phyloP scores from a whole-genome alignment of 2,797 vertebrate species.

The Pitangus sulphuratus region DNA sequence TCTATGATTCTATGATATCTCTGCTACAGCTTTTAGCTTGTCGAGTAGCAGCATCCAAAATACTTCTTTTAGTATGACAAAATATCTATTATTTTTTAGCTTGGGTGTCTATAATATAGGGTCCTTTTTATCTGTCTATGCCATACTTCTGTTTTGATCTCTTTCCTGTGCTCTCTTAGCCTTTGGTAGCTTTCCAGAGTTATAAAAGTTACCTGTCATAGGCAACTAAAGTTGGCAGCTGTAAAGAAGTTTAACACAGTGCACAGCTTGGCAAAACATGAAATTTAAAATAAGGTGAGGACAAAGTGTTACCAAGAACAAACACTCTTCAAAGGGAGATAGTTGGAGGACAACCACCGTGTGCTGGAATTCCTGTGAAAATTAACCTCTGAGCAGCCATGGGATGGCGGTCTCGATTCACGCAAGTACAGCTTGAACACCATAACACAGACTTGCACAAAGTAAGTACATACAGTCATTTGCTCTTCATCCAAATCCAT shows the following conservation, averaged over 20 bases:
- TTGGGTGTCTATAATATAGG: not conserved
- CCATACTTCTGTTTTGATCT: not conserved
- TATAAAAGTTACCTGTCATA: not conserved
- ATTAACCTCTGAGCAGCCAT: conserved; percentile 4
- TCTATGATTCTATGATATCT: not conserved
- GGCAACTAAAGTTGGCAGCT: not conserved
- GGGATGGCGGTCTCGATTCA: conserved; percentile 62
- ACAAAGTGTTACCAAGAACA: not conserved
- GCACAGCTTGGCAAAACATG: not conserved
- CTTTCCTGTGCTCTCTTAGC: not conserved
- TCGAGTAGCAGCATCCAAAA: not conserved
- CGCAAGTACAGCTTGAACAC: not conserved
- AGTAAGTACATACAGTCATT: not conserved
- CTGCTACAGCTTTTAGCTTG: not conserved
- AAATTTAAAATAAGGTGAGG: not conserved
- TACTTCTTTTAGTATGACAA: not conserved
- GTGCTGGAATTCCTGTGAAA: not conserved
- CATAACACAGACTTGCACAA: too few relatives aligned
- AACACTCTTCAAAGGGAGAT: not conserved
- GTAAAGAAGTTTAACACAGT: not conserved
- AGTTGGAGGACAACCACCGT: not conserved
- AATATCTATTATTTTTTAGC: not conserved
- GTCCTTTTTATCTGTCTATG: not conserved
- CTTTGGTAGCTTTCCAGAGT: not conserved
- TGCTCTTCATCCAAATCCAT: not conserved